Evolutionary conservation across 1,140 invertebrate species (phyloP).

Genomic region (Drosophila repletoides): DNA sequence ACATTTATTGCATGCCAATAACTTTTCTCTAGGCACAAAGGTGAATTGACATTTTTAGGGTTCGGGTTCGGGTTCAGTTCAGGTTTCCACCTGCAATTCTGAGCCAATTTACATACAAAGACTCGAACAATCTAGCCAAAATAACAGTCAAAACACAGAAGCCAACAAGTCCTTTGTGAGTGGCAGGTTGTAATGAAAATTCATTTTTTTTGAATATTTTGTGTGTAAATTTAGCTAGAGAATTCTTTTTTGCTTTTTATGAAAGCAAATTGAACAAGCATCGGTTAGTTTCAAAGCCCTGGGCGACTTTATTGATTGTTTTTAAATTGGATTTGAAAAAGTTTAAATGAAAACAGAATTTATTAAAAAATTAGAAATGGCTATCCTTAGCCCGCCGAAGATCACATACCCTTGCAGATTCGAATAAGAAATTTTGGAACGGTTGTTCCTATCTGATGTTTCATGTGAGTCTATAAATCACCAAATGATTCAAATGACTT

Average conservation of each 20-base stretch:
- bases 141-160: constrained; percentile 1
- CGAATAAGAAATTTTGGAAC: no score
- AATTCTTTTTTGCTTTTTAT: constrained; percentile 15
- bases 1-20: constrained; percentile 71
- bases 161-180: constrained; percentile 9
- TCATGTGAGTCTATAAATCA: no score
- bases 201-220: constrained; percentile 22
- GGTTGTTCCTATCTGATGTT: no score
- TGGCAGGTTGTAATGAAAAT: constrained; percentile 55
- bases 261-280: constrained; percentile 31
- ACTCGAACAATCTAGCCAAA: constrained; percentile 4
- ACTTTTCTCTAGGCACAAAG: constrained; percentile 38
- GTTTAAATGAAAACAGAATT: no score
- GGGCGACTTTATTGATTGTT: background rate
- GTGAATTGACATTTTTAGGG: constrained; percentile 10
- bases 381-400: no score
- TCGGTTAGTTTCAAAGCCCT: background rate
- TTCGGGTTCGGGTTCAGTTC: background rate
- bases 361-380: no score
- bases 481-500: no score
- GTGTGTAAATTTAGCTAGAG: background rate
- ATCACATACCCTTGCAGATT: no score
- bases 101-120: constrained; percentile 48
- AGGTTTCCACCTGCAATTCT: constrained; percentile 43
- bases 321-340: constrained; percentile 3